Evolutionary conservation across 2,888 invertebrate species (phyloP).

Genomic region (Dryobota labecula): DNA sequence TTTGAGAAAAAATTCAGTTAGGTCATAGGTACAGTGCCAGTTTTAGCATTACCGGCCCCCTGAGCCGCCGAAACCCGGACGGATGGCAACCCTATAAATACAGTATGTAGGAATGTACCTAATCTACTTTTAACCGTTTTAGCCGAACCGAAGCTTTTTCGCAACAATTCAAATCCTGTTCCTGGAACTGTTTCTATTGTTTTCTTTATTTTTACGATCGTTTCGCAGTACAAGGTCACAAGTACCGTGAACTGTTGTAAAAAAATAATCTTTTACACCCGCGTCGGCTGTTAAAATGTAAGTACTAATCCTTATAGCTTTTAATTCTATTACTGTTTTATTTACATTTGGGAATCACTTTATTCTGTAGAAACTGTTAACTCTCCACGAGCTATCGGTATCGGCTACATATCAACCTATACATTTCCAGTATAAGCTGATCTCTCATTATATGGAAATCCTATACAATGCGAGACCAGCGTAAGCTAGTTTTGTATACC

Average conservation of each 20-base stretch:
- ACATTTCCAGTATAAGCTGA: no score
- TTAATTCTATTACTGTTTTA: conserved; percentile 22
- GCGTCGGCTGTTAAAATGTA: conserved; percentile 7
- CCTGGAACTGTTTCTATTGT: conserved; percentile 18
- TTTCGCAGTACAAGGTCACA: conserved; percentile 11
- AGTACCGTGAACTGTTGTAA: conserved; percentile 4
- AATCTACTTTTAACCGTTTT: not conserved
- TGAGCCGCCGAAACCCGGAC: no score
- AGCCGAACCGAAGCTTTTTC: conserved; percentile 4
- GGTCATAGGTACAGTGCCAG: no score
- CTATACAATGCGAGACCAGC: no score
- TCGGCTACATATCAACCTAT: no score
- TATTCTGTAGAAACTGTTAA: conserved; percentile 4
- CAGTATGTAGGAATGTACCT: no score
- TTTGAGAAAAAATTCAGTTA: no score
- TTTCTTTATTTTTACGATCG: conserved; percentile 11
- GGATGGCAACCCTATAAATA: no score
- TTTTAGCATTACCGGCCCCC: no score
- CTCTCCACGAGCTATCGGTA: no score
- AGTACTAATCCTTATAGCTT: conserved; percentile 31
- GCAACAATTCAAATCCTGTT: conserved; percentile 5
- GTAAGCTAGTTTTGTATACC: no score
- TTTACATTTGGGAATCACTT: conserved; percentile 22
- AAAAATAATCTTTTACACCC: conserved; percentile 15
- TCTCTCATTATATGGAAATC: no score